Evolutionary conservation across 2,888 invertebrate species (phyloP).

Genomic region (Drosophila seclusa): DNA sequence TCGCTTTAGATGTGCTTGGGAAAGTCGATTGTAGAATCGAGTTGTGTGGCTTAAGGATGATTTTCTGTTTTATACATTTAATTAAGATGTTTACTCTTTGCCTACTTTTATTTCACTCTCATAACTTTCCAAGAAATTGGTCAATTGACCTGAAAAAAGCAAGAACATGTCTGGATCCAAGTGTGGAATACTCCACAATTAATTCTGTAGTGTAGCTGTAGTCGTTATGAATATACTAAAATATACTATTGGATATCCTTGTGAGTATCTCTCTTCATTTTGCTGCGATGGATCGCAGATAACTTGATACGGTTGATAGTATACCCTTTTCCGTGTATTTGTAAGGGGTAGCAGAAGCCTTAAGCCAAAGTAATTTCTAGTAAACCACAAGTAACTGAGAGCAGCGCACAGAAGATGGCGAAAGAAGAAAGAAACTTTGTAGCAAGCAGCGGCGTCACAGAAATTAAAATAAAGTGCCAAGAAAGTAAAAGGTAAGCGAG

Average conservation of each 20-base stretch:
- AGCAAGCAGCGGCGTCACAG: slow-evolving; percentile 48
- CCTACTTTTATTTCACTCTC: neutral
- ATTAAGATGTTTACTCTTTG: neutral
- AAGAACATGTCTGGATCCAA: neutral
- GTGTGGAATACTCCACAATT: neutral
- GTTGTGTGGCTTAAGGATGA: neutral
- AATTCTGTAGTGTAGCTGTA: neutral
- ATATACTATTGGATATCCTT: too few relatives aligned
- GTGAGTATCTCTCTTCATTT: neutral
- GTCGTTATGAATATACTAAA: neutral
- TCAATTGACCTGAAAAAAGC: neutral
- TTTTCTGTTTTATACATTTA: neutral
- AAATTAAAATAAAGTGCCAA: slow-evolving; percentile 79
- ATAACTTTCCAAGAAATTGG: neutral
- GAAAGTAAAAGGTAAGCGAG: slow-evolving; percentile 72
- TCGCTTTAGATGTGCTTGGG: neutral
- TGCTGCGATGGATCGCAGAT: neutral
- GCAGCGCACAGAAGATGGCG: slow-evolving; percentile 44
- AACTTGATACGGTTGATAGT: neutral
- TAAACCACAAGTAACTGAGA: slow-evolving; percentile 61
- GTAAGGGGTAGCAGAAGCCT: slow-evolving; percentile 32
- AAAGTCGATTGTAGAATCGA: neutral
- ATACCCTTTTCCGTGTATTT: neutral
- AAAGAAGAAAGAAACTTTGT: slow-evolving; percentile 47
- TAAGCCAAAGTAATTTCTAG: slow-evolving; percentile 73